Conservation (phyloP, 2,888 invertebrate genomes). For the Lepidonotus clava region DNA sequence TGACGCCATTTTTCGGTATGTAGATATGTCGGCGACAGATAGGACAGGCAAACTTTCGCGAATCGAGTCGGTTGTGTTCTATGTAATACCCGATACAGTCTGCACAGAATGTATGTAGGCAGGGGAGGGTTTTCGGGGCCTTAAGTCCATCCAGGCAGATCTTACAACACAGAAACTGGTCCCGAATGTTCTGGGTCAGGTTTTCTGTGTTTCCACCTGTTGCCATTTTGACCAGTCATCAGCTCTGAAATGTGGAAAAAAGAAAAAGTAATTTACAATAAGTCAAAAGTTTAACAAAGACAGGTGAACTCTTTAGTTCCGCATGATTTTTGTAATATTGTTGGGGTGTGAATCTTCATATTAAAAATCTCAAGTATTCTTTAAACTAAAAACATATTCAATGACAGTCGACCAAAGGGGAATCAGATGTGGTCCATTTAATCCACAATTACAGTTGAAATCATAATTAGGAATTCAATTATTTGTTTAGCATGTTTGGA, state of each 20-base stretch:
- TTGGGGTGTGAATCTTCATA: too few relatives aligned
- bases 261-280: too few relatives aligned
- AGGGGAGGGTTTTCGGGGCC: slow-evolving; percentile 66
- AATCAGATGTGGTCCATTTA: too few relatives aligned
- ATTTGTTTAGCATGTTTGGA: too few relatives aligned
- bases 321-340: too few relatives aligned
- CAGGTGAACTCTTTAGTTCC: neutral
- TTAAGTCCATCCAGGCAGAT: slow-evolving; percentile 64
- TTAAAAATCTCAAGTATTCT: too few relatives aligned
- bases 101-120: slow-evolving; percentile 67
- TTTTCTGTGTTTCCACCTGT: slow-evolving; percentile 16
- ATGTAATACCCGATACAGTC: slow-evolving; percentile 62
- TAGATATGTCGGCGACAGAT: slow-evolving; percentile 65
- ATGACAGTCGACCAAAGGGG: too few relatives aligned
- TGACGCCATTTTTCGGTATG: slow-evolving; percentile 63
- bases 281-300: neutral
- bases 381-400: too few relatives aligned
- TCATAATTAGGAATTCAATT: too few relatives aligned
- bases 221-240: neutral
- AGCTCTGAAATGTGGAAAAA: neutral
- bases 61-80: slow-evolving; percentile 62
- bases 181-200: slow-evolving; percentile 62
- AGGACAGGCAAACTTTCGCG: slow-evolving; percentile 65
- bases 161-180: slow-evolving; percentile 65
- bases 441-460: too few relatives aligned